phyloP scores from a whole-genome alignment of 2,888 invertebrate genomes.

The Gymnocheta viridis region DNA sequence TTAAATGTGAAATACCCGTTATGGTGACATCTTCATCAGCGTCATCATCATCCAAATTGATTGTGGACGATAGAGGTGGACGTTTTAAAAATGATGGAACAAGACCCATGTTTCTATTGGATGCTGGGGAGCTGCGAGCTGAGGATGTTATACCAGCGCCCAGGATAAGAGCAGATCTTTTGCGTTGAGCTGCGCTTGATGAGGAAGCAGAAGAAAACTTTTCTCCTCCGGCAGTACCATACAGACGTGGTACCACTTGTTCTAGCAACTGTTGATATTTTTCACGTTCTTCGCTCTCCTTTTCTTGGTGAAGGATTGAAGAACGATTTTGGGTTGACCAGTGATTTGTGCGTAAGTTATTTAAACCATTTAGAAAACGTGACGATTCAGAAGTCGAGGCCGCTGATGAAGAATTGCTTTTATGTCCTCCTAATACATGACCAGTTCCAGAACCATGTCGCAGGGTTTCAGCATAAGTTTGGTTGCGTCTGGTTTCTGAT shows the following conservation, averaged over 20 bases:
- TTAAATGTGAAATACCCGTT: constrained; percentile 52
- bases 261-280: constrained; percentile 74
- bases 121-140: constrained; percentile 54
- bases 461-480: constrained; percentile 68
- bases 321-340: constrained; percentile 68
- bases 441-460: constrained; percentile 53
- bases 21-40: constrained; percentile 66
- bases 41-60: constrained; percentile 70
- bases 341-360: constrained; percentile 61
- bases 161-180: constrained; percentile 51
- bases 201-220: constrained; percentile 50
- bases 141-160: constrained; percentile 42
- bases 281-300: constrained; percentile 72
- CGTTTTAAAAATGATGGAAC: constrained; percentile 58
- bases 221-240: constrained; percentile 65
- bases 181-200: constrained; percentile 48
- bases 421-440: constrained; percentile 63
- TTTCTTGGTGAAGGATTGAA: constrained; percentile 73
- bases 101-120: constrained; percentile 42
- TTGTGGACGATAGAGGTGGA: constrained; percentile 71
- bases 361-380: constrained; percentile 67
- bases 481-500: constrained; percentile 67
- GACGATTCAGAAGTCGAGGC: constrained; percentile 70
- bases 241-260: constrained; percentile 72
- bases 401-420: constrained; percentile 66